Conservation (phyloP, 2,888 invertebrate species). For the Pristionchus mayeri region DNA sequence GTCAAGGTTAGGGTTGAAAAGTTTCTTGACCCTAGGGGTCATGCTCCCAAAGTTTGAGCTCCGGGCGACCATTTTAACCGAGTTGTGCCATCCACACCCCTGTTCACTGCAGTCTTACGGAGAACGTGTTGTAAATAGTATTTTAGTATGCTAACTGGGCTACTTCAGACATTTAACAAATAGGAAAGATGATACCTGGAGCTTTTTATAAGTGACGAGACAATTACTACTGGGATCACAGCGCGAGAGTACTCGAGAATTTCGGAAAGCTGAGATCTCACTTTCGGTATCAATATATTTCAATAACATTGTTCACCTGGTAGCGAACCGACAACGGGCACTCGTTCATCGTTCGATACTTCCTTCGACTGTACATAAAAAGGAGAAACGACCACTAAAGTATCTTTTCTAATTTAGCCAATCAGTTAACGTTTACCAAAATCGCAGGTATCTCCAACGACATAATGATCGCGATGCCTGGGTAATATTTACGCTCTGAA, state of each 20-base stretch:
- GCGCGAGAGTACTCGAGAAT: background rate
- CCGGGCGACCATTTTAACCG: no score
- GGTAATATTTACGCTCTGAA: background rate
- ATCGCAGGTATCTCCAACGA: background rate
- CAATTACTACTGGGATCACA: background rate
- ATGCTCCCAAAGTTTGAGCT: no score
- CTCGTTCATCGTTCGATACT: background rate
- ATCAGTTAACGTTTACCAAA: background rate
- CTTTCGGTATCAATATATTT: no score
- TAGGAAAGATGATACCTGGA: background rate
- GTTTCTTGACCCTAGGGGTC: no score
- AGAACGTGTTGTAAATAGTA: no score
- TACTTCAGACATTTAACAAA: no score
- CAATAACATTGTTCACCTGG: no score
- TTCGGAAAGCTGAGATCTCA: background rate
- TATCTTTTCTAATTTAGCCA: no score
- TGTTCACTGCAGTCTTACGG: no score
- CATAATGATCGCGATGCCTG: background rate
- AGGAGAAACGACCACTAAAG: background rate
- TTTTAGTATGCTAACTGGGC: no score
- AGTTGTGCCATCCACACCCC: no score
- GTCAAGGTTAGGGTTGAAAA: no score
- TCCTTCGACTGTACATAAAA: background rate
- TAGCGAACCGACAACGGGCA: background rate
- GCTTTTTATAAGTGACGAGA: background rate